Evolutionary conservation across 2,113 vertebrate species (phyloP).

Genomic region (Taxidea taxus): DNA sequence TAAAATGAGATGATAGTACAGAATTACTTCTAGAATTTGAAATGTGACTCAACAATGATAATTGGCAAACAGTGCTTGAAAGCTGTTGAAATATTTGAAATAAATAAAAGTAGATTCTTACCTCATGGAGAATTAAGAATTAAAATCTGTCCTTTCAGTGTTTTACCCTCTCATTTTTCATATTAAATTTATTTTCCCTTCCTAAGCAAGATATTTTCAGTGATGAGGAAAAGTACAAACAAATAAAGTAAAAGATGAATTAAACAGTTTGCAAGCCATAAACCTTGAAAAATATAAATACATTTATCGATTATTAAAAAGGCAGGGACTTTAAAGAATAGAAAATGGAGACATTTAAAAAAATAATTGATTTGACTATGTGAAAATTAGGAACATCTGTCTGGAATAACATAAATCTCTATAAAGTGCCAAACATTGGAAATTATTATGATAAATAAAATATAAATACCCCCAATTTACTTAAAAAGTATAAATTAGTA

Average conservation of each 20-base stretch:
- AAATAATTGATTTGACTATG: not conserved
- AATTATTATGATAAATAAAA: not conserved
- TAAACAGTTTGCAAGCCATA: not conserved
- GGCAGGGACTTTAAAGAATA: not conserved
- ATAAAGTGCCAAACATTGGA: not conserved
- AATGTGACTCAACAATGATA: not conserved
- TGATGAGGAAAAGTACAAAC: not conserved
- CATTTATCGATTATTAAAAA: not conserved
- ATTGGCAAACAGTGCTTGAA: not conserved
- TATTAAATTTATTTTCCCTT: not conserved
- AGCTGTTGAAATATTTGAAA: not conserved
- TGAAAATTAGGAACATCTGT: not conserved
- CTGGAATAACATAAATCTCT: not conserved
- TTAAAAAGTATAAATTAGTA: not conserved
- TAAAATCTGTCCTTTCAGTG: not conserved
- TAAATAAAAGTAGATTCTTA: not conserved
- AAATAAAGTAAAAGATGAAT: not conserved
- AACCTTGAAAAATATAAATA: not conserved
- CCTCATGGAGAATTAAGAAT: not conserved
- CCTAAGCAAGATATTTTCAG: not conserved
- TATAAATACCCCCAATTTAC: not conserved
- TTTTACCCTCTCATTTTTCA: not conserved
- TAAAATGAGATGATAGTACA: not conserved
- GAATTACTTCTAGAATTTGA: not conserved
- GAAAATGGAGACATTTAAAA: not conserved